These are phyloP conservation scores for Eilema griseolum DNA, from an alignment of 2,888 invertebrate genomes.

Conservation along the genomic window DNA sequence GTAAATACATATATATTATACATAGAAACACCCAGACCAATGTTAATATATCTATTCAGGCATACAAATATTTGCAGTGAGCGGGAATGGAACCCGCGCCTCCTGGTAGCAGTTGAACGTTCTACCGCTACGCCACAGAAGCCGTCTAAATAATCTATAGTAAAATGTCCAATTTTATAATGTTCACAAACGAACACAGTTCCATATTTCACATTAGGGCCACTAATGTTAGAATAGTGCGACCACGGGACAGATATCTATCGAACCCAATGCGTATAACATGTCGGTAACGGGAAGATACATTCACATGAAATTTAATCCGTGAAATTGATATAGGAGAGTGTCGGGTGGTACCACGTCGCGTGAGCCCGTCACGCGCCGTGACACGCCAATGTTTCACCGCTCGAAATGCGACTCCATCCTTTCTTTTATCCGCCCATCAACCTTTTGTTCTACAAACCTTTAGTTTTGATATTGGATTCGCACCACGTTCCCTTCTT, in stretches of 20 bases:
- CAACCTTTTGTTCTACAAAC: conserved; percentile 72
- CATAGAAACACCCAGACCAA: too few relatives aligned
- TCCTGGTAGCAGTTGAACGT: too few relatives aligned
- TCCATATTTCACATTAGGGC: too few relatives aligned
- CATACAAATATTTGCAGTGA: too few relatives aligned
- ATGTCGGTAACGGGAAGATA: conserved; percentile 32
- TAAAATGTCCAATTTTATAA: not conserved
- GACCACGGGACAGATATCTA: conserved; percentile 21
- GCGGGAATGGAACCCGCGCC: too few relatives aligned
- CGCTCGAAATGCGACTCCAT: conserved; percentile 56
- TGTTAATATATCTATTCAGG: too few relatives aligned
- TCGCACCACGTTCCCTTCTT: conserved; percentile 60
- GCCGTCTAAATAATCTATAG: not conserved
- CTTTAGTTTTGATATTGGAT: conserved; percentile 70
- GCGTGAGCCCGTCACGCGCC: conserved; percentile 59
- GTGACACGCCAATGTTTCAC: conserved; percentile 77
- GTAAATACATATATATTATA: too few relatives aligned
- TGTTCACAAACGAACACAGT: not conserved
- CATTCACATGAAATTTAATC: conserved; percentile 55
- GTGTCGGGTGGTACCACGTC: conserved; percentile 42
- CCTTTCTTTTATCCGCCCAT: conserved; percentile 69
- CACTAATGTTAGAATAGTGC: conserved; percentile 13
- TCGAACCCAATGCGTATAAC: conserved; percentile 37
- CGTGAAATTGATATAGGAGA: conserved; percentile 71
- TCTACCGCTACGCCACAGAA: too few relatives aligned